Conservation (phyloP, 1,140 invertebrate species). For the Armadillidium nasatum region DNA sequence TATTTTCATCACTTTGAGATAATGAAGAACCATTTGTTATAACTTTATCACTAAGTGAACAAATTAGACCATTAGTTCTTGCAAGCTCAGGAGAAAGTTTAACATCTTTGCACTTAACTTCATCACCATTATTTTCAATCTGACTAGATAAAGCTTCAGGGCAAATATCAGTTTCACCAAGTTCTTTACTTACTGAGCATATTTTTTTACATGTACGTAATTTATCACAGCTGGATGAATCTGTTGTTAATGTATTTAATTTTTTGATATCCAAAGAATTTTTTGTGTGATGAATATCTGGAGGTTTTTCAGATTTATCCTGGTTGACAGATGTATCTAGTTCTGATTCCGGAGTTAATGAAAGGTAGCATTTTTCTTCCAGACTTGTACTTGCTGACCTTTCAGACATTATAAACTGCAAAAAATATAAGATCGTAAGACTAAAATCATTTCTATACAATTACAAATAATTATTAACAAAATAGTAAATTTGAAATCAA, state of each 20-base stretch:
- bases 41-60: conserved; percentile 1
- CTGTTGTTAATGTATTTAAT: background rate
- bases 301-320: background rate
- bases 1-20: background rate
- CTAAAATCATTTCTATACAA: no score
- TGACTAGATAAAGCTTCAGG: background rate
- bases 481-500: no score
- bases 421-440: no score
- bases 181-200: background rate
- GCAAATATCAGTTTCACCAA: conserved; percentile 4
- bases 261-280: background rate
- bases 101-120: background rate
- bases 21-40: background rate
- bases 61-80: background rate
- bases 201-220: background rate
- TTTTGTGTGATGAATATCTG: background rate
- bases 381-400: background rate
- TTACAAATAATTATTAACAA: no score
- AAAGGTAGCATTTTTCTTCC: background rate
- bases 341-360: background rate
- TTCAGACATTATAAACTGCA: background rate
- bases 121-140: background rate
- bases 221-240: background rate
- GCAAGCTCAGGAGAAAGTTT: background rate
- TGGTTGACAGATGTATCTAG: background rate